Evolutionary conservation across 2,888 invertebrate species (phyloP).

Genomic region (Aelia acuminata): DNA sequence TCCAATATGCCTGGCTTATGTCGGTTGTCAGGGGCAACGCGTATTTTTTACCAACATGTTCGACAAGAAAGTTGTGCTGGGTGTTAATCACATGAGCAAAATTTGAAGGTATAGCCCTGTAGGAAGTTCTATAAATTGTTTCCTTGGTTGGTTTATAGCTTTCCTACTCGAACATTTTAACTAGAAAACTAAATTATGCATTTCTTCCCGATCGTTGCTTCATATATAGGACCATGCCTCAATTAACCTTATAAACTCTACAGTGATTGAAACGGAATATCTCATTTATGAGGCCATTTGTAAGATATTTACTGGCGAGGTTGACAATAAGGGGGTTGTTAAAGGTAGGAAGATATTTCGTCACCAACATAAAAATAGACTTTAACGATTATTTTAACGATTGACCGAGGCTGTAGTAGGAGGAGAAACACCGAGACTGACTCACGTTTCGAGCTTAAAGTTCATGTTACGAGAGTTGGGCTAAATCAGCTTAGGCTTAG

Average conservation of each 20-base stretch:
- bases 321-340: background rate
- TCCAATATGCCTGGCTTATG: too few species aligned
- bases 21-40: too few species aligned
- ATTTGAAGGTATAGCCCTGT: too few species aligned
- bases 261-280: background rate
- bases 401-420: background rate
- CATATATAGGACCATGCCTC: background rate
- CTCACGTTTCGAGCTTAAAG: constrained; percentile 8
- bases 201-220: background rate
- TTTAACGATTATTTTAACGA: constrained; percentile 13
- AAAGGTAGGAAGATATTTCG: background rate
- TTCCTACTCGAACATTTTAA: background rate
- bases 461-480: background rate
- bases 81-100: too few species aligned
- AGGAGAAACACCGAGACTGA: background rate
- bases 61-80: too few species aligned
- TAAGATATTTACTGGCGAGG: background rate
- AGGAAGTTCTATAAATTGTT: too few species aligned
- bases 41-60: too few species aligned
- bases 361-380: background rate
- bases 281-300: background rate
- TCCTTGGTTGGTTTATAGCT: background rate
- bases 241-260: background rate
- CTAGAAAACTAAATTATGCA: background rate
- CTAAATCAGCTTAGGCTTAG: background rate